phyloP scores from a whole-genome alignment of 2,797 vertebrate genomes.

The Spondyliosoma cantharus region DNA sequence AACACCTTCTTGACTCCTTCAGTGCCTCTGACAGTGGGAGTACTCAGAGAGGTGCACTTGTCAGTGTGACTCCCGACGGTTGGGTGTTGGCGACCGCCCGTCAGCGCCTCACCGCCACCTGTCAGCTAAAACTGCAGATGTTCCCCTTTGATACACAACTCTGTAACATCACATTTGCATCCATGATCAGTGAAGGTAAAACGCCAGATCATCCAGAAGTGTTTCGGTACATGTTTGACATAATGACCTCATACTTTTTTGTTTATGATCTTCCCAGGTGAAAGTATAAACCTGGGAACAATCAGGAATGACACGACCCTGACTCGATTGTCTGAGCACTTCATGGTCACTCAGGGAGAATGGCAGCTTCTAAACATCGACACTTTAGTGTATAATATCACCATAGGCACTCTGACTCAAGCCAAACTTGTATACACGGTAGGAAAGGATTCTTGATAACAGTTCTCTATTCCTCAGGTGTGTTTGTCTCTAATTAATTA shows the following conservation, averaged over 20 bases:
- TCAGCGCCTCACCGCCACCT: slow-evolving; percentile 68
- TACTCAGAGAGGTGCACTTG: fast-evolving
- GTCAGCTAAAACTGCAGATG: slow-evolving; percentile 39
- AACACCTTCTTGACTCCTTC: background rate
- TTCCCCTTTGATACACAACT: slow-evolving; percentile 66
- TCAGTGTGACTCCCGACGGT: slow-evolving; percentile 8
- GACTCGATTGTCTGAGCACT: fast-evolving
- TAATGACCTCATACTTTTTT: background rate
- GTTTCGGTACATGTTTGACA: background rate
- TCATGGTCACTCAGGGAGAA: slow-evolving; percentile 70
- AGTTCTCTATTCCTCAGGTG: fast-evolving
- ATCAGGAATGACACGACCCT: fast-evolving
- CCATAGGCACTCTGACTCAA: fast-evolving
- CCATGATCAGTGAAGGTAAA: slow-evolving; percentile 17
- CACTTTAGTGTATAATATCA: fast-evolving
- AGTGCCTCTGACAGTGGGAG: slow-evolving; percentile 59
- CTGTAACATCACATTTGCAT: slow-evolving; percentile 54
- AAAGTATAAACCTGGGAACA: background rate
- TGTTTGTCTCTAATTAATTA: background rate
- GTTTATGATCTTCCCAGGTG: background rate
- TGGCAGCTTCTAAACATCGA: slow-evolving; percentile 58
- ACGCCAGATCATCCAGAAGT: background rate
- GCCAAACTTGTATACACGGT: slow-evolving; percentile 46
- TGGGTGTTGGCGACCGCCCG: fast-evolving
- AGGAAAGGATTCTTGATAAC: background rate